These are phyloP conservation scores for Diorhabda sublineata DNA, from an alignment of 1,140 invertebrate genomes.

Conservation along the genomic window DNA sequence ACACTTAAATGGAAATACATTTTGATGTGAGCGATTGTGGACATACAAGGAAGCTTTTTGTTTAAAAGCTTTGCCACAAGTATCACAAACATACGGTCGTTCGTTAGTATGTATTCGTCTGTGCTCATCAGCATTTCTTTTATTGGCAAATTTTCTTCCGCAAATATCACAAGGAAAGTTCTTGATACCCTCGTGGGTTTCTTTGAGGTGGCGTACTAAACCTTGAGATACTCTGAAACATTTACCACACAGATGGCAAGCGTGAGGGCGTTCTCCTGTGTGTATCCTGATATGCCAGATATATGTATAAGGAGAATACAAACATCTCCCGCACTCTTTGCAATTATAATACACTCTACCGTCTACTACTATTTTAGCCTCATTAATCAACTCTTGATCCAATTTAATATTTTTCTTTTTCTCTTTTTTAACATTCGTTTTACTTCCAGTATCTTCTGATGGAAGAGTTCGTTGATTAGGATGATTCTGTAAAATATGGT, in stretches of 20 bases:
- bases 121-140: constrained; percentile 50
- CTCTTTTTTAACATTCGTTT: constrained; percentile 22
- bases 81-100: constrained; percentile 54
- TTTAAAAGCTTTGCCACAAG: constrained; percentile 57
- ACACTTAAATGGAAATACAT: constrained; percentile 57
- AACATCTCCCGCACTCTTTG: constrained; percentile 55
- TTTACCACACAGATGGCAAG: constrained; percentile 70
- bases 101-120: constrained; percentile 47
- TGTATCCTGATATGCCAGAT: constrained; percentile 61
- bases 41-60: constrained; percentile 55
- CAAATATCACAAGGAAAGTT: constrained; percentile 57
- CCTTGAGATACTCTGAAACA: constrained; percentile 63
- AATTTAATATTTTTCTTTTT: constrained; percentile 38
- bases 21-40: constrained; percentile 53
- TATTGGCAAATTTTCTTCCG: constrained; percentile 52
- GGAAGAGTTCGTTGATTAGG: constrained; percentile 25
- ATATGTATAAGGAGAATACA: constrained; percentile 59
- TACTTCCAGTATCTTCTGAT: constrained; percentile 7
- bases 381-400: constrained; percentile 46
- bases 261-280: constrained; percentile 68
- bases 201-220: constrained; percentile 57
- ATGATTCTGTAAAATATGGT: constrained; percentile 40
- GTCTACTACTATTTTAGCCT: constrained; percentile 48
- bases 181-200: constrained; percentile 60
- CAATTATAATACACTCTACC: constrained; percentile 55